Evolutionary conservation across 2,113 vertebrate species (phyloP).

Genomic region (Calonectris borealis): DNA sequence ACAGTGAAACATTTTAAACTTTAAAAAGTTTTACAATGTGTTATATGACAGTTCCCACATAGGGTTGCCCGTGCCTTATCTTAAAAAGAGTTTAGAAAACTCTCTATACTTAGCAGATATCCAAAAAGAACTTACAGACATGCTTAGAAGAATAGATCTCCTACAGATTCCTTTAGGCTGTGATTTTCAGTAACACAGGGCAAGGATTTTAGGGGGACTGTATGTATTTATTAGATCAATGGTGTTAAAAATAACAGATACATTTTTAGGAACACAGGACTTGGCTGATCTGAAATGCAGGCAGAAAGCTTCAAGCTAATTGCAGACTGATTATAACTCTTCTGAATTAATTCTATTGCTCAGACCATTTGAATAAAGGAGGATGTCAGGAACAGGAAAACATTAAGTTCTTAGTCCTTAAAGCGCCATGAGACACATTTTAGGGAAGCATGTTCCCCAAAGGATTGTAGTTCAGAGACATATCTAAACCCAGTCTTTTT

Average conservation of each 20-base stretch:
- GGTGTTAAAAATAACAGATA: neutral
- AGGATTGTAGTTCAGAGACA: neutral
- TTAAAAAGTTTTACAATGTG: constrained; percentile 62
- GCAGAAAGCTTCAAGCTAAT: neutral
- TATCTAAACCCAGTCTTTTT: neutral
- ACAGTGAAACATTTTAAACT: constrained; percentile 47
- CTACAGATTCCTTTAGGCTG: neutral
- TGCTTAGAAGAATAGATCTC: neutral
- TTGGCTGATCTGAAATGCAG: neutral
- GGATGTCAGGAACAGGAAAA: neutral
- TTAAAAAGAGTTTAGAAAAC: constrained; percentile 39
- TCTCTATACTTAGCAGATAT: constrained; percentile 6
- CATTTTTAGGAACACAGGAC: neutral
- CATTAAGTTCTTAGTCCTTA: neutral
- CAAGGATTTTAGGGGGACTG: neutral
- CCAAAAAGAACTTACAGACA: neutral
- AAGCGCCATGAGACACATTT: neutral
- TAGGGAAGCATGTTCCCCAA: neutral
- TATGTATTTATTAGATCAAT: neutral
- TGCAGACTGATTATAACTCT: neutral
- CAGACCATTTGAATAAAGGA: neutral
- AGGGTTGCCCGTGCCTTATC: constrained; percentile 23
- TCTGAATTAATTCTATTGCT: neutral
- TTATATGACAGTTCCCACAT: constrained; percentile 57
- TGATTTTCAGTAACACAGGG: neutral